These are phyloP conservation scores for Spongilla lacustris DNA, from an alignment of 37 sponge, comb jelly and placozoan genomes.

Conservation along the genomic window DNA sequence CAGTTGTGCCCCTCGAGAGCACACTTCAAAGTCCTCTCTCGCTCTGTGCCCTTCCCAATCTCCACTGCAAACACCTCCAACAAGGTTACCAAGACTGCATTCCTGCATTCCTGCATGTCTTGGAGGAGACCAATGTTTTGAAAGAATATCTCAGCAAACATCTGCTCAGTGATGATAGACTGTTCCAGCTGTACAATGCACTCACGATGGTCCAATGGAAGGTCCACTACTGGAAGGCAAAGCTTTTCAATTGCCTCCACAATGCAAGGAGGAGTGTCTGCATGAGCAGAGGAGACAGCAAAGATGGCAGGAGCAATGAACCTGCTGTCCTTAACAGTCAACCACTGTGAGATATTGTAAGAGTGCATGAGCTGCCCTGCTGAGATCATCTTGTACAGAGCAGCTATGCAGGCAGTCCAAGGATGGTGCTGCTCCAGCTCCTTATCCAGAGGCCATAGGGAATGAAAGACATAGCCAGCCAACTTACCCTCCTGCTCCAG, in stretches of 20 bases:
- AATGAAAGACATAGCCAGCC: constrained; percentile 19
- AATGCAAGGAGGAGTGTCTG: constrained; percentile 13
- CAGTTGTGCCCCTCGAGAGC: constrained; percentile 6
- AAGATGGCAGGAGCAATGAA: constrained; percentile 29
- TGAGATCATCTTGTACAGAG: constrained; percentile 3
- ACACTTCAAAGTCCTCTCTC: background rate
- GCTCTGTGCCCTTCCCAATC: background rate
- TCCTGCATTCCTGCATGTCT: background rate
- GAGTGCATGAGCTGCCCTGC: constrained; percentile 24
- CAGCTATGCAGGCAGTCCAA: constrained; percentile 22
- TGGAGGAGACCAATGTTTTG: background rate
- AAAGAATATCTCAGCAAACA: constrained; percentile 19
- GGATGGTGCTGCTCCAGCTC: constrained; percentile 17
- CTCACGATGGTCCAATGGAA: constrained; percentile 10
- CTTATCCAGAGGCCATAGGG: constrained; percentile 44
- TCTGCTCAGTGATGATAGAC: constrained; percentile 8
- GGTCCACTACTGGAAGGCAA: constrained; percentile 23
- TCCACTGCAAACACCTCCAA: constrained; percentile 15
- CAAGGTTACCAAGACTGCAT: constrained; percentile 15
- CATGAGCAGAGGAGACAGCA: background rate
- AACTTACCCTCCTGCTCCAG: background rate
- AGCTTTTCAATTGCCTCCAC: background rate
- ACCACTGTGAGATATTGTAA: constrained; percentile 2
- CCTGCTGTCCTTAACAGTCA: background rate
- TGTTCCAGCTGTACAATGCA: background rate